Evolutionary conservation across 2,113 vertebrate genomes (phyloP), one percentile per base, ranked within the genome.

Genomic region (Phyllostomus discolor): DNA sequence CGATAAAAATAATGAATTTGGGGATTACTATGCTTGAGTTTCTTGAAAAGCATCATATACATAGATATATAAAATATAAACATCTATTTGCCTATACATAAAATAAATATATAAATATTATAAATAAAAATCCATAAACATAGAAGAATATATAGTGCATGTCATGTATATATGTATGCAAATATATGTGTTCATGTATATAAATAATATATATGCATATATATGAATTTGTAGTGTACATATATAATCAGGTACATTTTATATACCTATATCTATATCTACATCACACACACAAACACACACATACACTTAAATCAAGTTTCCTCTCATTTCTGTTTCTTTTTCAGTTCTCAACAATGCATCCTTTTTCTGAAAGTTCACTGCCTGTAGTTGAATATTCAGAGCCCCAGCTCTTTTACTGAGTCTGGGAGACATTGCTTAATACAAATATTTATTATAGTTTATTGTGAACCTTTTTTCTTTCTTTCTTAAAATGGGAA

Each of bases 291-390:
- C n/a, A 11, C n/a, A 78, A 7, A 62, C 17, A 41, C 48, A 87
- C 26, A 24, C 41, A 31, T 11, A 35, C 7, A 57, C 20, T 86
- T 87, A 95, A 95, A 97, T 78, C 83, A 95, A 79, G 50, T 14
- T 73, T 92, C 75, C 6, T 85, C 93, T 96, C 7, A 70, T 78
- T 95, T 69, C 62, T 93, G 31, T 35, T 84, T 89, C 33, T 28
- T 76, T 66, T 88, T 86, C 41, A 87, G 19, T 91, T 91, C 62
- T 91, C 64, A 96, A n/a, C 38, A 92, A 94, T 28, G 6, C 43
- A 86, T n/a, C 26, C 11, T 90, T 95, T 95, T 72, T 75, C 62
- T 95, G 48, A 91, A 95, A 90, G 31, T 72, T 81, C 76, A 92
- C 31, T 79, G 26, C 73, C 67, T 75, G 24, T 43, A 87, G 31